Evolutionary conservation across 2,888 invertebrate genomes (phyloP).

Genomic region (Luperina testacea): DNA sequence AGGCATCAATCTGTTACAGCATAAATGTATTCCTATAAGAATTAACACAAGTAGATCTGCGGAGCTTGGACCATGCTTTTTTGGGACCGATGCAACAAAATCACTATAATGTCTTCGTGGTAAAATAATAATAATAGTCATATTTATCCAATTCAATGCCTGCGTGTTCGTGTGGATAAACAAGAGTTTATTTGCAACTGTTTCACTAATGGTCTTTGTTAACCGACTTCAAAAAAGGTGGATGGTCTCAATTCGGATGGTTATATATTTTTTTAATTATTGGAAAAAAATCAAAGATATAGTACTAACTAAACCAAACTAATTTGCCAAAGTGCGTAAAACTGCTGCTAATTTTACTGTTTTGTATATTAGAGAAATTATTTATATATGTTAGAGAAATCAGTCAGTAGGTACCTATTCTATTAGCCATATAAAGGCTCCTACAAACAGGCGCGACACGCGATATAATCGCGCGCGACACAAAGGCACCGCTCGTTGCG

Average conservation of each 20-base stretch:
- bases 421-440: neutral
- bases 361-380: neutral
- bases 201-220: neutral
- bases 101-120: slow-evolving; percentile 58
- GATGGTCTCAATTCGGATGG: neutral
- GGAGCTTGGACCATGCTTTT: slow-evolving; percentile 25
- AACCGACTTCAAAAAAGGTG: neutral
- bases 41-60: slow-evolving; percentile 22
- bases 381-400: neutral
- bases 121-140: slow-evolving; percentile 32
- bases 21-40: slow-evolving; percentile 3
- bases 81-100: slow-evolving; percentile 55
- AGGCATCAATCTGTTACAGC: slow-evolving; percentile 9
- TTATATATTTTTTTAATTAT: neutral
- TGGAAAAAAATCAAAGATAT: slow-evolving; percentile 24
- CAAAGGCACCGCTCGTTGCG: no score
- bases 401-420: neutral
- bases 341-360: neutral
- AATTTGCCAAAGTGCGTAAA: slow-evolving; percentile 26
- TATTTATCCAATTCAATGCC: slow-evolving; percentile 19
- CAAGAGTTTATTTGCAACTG: slow-evolving; percentile 10
- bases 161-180: slow-evolving; percentile 5
- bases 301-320: slow-evolving; percentile 1
- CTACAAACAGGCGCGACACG: no score
- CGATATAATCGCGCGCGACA: no score